phyloP scores from a whole-genome alignment of 2,888 invertebrate genomes.

The Muschampia plurimacula region DNA sequence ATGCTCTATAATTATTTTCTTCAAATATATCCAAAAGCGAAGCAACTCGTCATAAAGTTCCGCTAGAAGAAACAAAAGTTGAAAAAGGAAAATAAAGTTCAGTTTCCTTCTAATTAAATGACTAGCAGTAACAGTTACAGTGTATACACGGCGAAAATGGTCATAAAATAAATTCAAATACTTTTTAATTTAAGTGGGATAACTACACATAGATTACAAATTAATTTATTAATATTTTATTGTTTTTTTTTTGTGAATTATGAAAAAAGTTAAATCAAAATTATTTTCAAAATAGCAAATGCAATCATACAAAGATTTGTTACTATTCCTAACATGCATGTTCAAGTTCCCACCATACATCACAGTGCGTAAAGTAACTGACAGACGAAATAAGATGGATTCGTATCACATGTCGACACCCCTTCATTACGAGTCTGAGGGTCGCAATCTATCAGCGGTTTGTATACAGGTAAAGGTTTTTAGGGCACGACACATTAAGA shows the following conservation, averaged over 20 bases:
- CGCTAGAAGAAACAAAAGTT: not conserved
- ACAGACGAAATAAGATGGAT: slow-evolving; percentile 11
- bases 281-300: not conserved
- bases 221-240: too few relatives aligned
- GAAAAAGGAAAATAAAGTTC: not conserved
- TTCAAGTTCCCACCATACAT: not conserved
- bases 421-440: not conserved
- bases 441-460: not conserved
- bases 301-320: not conserved
- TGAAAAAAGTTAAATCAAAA: too few relatives aligned
- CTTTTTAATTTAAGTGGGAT: too few relatives aligned
- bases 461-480: slow-evolving; percentile 6
- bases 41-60: not conserved
- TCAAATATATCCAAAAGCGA: not conserved
- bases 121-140: too few relatives aligned
- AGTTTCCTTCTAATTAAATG: not conserved
- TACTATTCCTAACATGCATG: not conserved
- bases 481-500: not conserved
- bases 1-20: not conserved
- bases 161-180: too few relatives aligned
- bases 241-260: too few relatives aligned
- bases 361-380: not conserved
- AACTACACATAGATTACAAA: too few relatives aligned
- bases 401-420: not conserved
- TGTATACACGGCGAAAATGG: not conserved